A percentile compares a stretch with the other conserved stretches of the same genome.
phyloP scores from a whole-genome alignment of 2,888 invertebrate species.

The Zonitis immaculata region DNA sequence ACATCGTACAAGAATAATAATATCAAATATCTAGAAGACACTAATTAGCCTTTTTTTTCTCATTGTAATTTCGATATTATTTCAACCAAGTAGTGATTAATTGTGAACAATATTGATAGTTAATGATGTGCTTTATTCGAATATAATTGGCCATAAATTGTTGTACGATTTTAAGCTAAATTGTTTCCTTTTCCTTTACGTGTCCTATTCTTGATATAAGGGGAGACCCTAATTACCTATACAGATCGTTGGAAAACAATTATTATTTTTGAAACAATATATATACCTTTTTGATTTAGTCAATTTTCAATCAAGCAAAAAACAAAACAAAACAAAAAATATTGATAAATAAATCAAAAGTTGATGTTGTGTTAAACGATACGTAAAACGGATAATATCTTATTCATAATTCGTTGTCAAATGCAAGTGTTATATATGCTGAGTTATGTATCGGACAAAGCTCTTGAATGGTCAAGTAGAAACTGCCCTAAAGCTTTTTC shows the following conservation, averaged over 20 bases:
- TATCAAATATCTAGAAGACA: not conserved
- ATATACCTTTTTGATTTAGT: too few species aligned
- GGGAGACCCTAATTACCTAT: constrained; percentile 15
- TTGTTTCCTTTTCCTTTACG: constrained; percentile 31
- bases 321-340: not conserved
- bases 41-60: not conserved
- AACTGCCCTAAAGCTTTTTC: constrained; percentile 32
- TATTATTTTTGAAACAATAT: too few species aligned
- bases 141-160: constrained; percentile 29
- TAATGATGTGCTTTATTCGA: constrained; percentile 27
- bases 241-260: not conserved
- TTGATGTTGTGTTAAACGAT: constrained; percentile 27
- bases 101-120: constrained; percentile 14
- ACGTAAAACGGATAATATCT: constrained; percentile 30
- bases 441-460: constrained; percentile 23
- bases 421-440: constrained; percentile 26
- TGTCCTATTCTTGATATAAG: constrained; percentile 7
- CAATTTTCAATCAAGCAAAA: not conserved
- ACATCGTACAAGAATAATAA: not conserved
- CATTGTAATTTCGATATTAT: not conserved
- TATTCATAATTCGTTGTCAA: constrained; percentile 33
- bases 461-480: constrained; percentile 36
- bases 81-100: constrained; percentile 6
- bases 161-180: constrained; percentile 30
- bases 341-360: not conserved